Percentiles rank a stretch among this genome's conserved stretches.
phyloP scores from a whole-genome alignment of 2,888 invertebrate species.

The Hemicrepidius hirtus region DNA sequence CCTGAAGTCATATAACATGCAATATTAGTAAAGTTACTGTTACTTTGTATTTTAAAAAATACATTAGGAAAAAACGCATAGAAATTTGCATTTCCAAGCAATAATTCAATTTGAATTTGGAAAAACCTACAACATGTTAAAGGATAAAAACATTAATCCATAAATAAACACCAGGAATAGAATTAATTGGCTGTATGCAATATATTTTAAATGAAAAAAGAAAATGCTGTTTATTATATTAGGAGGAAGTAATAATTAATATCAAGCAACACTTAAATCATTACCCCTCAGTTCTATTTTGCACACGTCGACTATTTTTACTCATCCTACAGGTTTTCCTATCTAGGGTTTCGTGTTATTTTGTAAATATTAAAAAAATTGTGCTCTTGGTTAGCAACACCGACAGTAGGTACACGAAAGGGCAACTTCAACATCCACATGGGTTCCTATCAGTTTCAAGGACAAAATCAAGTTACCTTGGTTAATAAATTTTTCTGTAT shows the following conservation, averaged over 20 bases:
- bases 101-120: no score
- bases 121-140: background rate
- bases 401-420: no score
- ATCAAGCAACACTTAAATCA: conserved; percentile 29
- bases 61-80: no score
- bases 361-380: conserved; percentile 6
- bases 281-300: background rate
- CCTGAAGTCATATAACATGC: no score
- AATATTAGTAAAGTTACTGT: no score
- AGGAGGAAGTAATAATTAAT: conserved; percentile 38
- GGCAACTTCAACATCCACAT: no score
- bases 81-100: no score
- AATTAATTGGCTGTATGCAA: background rate
- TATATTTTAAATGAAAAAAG: conserved; percentile 2
- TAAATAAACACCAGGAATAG: background rate
- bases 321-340: conserved; percentile 21
- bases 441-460: no score
- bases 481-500: no score
- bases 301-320: background rate
- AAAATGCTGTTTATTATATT: conserved; percentile 28
- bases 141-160: conserved; percentile 3
- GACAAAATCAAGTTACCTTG: no score
- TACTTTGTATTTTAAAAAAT: no score
- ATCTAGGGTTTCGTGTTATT: conserved; percentile 19
- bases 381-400: no score